These are phyloP conservation scores for Boloria euphrosyne DNA, from an alignment of 2,888 invertebrate genomes.

Conservation along the genomic window DNA sequence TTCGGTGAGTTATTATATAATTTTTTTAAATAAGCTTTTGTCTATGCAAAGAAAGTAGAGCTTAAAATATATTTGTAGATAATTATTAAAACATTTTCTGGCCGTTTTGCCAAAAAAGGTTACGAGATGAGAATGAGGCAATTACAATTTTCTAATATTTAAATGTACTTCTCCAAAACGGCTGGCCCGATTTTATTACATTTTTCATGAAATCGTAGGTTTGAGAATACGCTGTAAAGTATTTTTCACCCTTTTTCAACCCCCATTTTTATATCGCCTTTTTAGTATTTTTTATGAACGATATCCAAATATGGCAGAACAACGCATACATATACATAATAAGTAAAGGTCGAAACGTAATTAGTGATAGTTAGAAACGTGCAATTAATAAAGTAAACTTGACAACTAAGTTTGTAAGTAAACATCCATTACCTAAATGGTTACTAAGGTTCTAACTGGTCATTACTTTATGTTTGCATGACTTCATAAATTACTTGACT, in stretches of 20 bases:
- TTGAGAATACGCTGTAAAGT: too few species aligned
- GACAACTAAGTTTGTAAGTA: slow-evolving; percentile 15
- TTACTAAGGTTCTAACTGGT: slow-evolving; percentile 4
- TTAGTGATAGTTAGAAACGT: slow-evolving; percentile 4
- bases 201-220: too few species aligned
- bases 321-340: not conserved
- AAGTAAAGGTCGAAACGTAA: not conserved
- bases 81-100: too few species aligned
- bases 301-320: not conserved
- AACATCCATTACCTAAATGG: slow-evolving; percentile 13
- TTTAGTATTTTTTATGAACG: too few species aligned
- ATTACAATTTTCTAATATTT: too few species aligned
- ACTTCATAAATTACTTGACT: not conserved
- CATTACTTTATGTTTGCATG: not conserved
- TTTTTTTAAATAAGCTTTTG: slow-evolving; percentile 1
- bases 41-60: not conserved
- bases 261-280: too few species aligned
- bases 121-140: too few species aligned
- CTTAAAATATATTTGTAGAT: too few species aligned
- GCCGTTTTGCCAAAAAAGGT: too few species aligned
- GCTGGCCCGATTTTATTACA: too few species aligned
- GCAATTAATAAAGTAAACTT: slow-evolving; percentile 13
- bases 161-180: too few species aligned
- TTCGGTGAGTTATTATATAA: slow-evolving; percentile 28
- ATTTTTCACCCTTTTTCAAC: too few species aligned